Base-by-base conservation (phyloP, 2,888 invertebrate genomes). In the Seira musarum region DNA sequence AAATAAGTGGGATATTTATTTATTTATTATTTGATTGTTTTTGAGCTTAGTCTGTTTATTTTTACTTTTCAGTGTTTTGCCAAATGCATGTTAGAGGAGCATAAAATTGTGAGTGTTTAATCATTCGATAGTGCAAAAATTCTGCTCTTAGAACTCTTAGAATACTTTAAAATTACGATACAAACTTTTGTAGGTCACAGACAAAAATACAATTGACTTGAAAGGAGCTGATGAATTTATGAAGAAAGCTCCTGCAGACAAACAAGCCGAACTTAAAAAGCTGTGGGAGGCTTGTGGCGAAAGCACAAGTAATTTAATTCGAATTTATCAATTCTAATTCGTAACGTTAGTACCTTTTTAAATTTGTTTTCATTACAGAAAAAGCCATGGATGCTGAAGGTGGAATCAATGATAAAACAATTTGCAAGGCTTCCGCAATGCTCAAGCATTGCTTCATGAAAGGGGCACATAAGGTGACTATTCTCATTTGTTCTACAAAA, bases 331-430 rank as follows among this genome's bases (percentile, higher is more conserved):
- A n/a, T 57, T 5, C 57, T 21, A 21, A 21, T 13, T 60, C 40
- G 61, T 40, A 71, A 21, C 22, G 22, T 71, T n/a, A 22, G 71
- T 63, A 69, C 21, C 24, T 30, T 49, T 13, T 17, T 64, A 49
- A 49, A 67, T 49, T 30, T 30, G 25, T 57, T 24, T 49, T 13
- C 24, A 17, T 49, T 65, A 40, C 64, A 80, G 80, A 70, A 70
- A 80, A 80, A 80, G 64, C 80, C 65, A 65, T 80, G 64, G 80
- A 74, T 19, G 69, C 35, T 21, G 80, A 80, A 22, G 80, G 80
- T 21, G 80, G 80, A 49, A 22, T 74, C 57, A 79, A 64, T 74
- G 80, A 80, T 46, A 80, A 80, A 70, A 80, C 35, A 19, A 25
- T 5, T 57, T 80, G 80, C 60, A 80, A 80, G 30, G 80, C 74